Evolutionary conservation across 2,797 vertebrate species (phyloP), one percentile per base, ranked within the genome.

Genomic region (Moxostoma hubbsi): DNA sequence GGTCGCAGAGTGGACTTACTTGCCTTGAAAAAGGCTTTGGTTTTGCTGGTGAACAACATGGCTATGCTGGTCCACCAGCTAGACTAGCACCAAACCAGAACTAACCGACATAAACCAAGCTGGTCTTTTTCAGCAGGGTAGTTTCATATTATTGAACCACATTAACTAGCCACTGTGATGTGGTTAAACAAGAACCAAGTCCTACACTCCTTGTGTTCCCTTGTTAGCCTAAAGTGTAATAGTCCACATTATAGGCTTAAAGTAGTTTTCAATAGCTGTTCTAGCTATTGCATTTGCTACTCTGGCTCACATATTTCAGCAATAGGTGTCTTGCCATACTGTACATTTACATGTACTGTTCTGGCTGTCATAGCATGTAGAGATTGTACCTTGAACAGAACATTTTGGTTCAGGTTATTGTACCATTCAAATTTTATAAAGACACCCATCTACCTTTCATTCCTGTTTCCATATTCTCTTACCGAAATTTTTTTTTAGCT

Each of bases 331-430:
- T 36, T 15, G 15, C 24, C 13, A 70, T 45, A 36, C 36, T 36
- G 36, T 36, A 36, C 36, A 36, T 36, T 36, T 36, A 5, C 36
- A 36, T 36, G 36, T 36, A 36, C 36, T 36, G 36, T 36, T 36
- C 36, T 36, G 36, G 53, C 74, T 11, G 74, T 58, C 12, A 68
- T 77, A 59, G 66, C 9, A 67, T 49, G 36, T 6, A 51, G 5
- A 59, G 18, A 59, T 9, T 9, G 16, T 68, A 77, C 18, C 54
- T 77, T 77, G 46, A 77, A 24, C 18, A 16, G 64, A 68, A 50
- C 6, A 36, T 50, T 57, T n/a, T 36, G 13, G 36, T 16, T 47
- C 45, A 16, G n/a, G 15, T 66, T 55, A 55, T 6, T 66, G 6
- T 24, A 57, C 51, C 9, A 12, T 63, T 7, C 11, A 58, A 46